Percentiles rank a stretch among this genome's conserved stretches.
These are phyloP conservation scores for Stenurella melanura DNA, from an alignment of 2,888 invertebrate species.

Conservation along the genomic window DNA sequence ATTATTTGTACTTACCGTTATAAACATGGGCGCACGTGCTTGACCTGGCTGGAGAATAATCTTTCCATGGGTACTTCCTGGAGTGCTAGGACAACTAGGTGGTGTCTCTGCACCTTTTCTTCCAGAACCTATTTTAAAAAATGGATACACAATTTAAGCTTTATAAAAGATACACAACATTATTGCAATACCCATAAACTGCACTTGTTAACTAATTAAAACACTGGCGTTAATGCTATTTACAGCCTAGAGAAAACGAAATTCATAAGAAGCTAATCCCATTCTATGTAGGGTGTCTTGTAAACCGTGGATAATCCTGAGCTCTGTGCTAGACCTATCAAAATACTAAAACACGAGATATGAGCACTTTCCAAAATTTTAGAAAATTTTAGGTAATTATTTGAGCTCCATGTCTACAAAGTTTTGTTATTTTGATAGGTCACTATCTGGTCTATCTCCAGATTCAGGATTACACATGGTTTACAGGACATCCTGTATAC, in stretches of 20 bases:
- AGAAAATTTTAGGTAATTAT: too few relatives aligned
- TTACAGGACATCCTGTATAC: too few relatives aligned
- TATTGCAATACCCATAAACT: not conserved
- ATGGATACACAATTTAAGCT: not conserved
- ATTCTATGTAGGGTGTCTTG: not conserved
- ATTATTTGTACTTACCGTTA: conserved; percentile 77
- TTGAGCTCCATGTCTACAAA: too few relatives aligned
- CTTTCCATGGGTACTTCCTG: conserved; percentile 66
- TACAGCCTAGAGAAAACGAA: not conserved
- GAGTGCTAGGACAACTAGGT: conserved; percentile 71
- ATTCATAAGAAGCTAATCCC: not conserved
- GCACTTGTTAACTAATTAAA: not conserved
- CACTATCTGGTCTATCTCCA: too few relatives aligned
- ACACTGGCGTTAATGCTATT: not conserved
- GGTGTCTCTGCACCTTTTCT: conserved; percentile 67
- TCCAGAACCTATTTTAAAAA: conserved; percentile 44
- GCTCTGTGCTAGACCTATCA: too few relatives aligned
- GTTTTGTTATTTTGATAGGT: too few relatives aligned
- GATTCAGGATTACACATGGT: too few relatives aligned
- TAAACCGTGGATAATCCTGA: too few relatives aligned
- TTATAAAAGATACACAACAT: not conserved
- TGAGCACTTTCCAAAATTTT: too few relatives aligned
- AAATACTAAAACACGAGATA: too few relatives aligned
- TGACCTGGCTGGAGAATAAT: conserved; percentile 72
- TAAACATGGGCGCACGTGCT: conserved; percentile 80